A percentile compares a stretch with the other conserved stretches of the same genome.
Evolutionary conservation across 2,888 invertebrate species (phyloP).

Genomic region (Leucophenga maculata): DNA sequence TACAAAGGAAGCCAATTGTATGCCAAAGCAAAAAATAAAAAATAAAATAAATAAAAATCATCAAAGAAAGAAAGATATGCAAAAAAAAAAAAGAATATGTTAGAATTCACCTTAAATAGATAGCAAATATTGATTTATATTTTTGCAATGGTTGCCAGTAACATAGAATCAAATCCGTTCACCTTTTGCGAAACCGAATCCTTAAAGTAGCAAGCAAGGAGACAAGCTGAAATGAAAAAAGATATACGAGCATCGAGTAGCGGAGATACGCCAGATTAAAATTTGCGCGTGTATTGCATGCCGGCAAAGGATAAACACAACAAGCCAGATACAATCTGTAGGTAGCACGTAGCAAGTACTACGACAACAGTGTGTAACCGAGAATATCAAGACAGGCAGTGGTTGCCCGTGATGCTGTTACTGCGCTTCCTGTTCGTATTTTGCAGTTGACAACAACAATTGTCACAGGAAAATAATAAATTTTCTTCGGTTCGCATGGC

Average conservation of each 20-base stretch:
- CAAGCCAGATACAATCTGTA: neutral
- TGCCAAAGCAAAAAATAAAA: neutral
- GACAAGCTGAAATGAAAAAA: neutral
- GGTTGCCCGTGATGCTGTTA: neutral
- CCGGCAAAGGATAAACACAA: neutral
- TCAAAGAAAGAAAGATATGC: too few species aligned
- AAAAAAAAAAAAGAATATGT: neutral
- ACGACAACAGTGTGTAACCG: neutral
- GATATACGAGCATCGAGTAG: neutral
- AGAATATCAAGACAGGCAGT: neutral
- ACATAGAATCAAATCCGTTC: slow-evolving; percentile 46
- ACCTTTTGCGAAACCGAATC: slow-evolving; percentile 39
- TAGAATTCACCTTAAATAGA: slow-evolving; percentile 43
- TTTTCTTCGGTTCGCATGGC: neutral
- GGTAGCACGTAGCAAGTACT: too few species aligned
- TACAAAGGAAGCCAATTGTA: neutral
- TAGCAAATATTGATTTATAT: slow-evolving; percentile 56
- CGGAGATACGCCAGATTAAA: neutral
- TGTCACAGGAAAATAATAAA: slow-evolving; percentile 12
- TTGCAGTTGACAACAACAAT: slow-evolving; percentile 18
- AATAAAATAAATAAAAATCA: too few species aligned
- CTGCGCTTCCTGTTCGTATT: neutral
- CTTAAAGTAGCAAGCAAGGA: slow-evolving; percentile 1
- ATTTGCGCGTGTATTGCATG: neutral
- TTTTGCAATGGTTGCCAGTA: slow-evolving; percentile 10